Evolutionary conservation across 2,113 vertebrate species (phyloP), one percentile per base, ranked within the genome.

Genomic region (Numida meleagris): DNA sequence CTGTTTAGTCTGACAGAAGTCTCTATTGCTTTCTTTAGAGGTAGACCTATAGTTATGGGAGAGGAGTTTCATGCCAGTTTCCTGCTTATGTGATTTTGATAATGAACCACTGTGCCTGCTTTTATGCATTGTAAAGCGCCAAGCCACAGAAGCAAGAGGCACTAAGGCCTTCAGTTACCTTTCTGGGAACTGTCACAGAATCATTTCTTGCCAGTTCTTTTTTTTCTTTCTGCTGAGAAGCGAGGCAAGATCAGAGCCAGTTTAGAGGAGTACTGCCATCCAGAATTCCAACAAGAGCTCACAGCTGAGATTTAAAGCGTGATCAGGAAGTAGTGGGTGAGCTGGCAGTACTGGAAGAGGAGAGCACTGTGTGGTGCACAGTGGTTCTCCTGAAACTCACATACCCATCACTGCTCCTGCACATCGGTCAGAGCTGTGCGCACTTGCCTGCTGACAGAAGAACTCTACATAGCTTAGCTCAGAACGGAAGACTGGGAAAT

Each of bases 81-180:
- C 58, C 77, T 94, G 58, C 43, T 79, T 78, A 21, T 50, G 8
- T 76, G 15, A 75, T 75, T 89, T 92, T 85, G 53, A 73, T 65
- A 51, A 65, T 62, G 5, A 92, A 77, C 83, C 80, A 36, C 12
- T 75, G 6, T 18, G 36, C 24, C 42, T 51, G 14, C 10, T 77
- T 71, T 90, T 90, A 65, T 79, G 88, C 86, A 72, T 19, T 91
- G 16, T 72, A 61, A 90, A 83, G 33, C 65, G 57, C 83, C 59
- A 81, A 24, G 80, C 34, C 34, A 67, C 68, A 88, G 57, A 83
- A 81, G 34, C 33, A 77, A 67, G 61, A 83, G 66, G 33, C 27
- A 46, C 58, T 67, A 15, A 48, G 38, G 15, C 43, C 40, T 59
- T 78, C 46, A 57, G 8, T 88, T 70, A 6, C 18, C 38, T 81